Percentiles rank a stretch among this genome's conserved stretches.
phyloP scores from a whole-genome alignment of 1,140 invertebrate genomes.

The Drosophila oshimai region DNA sequence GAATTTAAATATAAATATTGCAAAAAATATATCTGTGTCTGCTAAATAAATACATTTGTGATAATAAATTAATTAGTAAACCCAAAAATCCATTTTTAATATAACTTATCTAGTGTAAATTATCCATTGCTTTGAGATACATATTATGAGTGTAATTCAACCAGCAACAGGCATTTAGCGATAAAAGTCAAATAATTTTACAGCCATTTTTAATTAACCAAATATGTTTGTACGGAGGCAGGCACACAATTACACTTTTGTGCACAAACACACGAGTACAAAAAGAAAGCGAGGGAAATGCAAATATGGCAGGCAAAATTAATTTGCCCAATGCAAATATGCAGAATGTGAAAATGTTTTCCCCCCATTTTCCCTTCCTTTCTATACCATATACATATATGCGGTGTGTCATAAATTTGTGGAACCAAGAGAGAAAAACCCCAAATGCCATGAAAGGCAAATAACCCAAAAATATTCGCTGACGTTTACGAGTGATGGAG shows the following conservation, averaged over 20 bases:
- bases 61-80: not conserved
- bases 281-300: not conserved
- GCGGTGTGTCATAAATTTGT: constrained; percentile 29
- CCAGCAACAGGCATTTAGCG: constrained; percentile 8
- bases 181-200: constrained; percentile 34
- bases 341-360: constrained; percentile 22
- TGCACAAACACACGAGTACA: not conserved
- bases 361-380: not conserved
- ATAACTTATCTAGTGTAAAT: not conserved
- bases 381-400: no score
- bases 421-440: not conserved
- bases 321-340: constrained; percentile 47
- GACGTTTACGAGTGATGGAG: constrained; percentile 3
- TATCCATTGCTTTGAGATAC: not conserved
- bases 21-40: not conserved
- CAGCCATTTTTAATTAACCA: constrained; percentile 45
- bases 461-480: constrained; percentile 26
- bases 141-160: constrained; percentile 2
- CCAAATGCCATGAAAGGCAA: constrained; percentile 26
- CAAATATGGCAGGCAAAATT: constrained; percentile 43
- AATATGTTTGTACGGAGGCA: constrained; percentile 26
- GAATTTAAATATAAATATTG: not conserved
- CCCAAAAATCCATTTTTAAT: not conserved
- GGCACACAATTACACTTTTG: constrained; percentile 23
- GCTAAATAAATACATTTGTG: not conserved